phyloP scores from a whole-genome alignment of 2,113 vertebrate species.

The Sphyrna mokarran region DNA sequence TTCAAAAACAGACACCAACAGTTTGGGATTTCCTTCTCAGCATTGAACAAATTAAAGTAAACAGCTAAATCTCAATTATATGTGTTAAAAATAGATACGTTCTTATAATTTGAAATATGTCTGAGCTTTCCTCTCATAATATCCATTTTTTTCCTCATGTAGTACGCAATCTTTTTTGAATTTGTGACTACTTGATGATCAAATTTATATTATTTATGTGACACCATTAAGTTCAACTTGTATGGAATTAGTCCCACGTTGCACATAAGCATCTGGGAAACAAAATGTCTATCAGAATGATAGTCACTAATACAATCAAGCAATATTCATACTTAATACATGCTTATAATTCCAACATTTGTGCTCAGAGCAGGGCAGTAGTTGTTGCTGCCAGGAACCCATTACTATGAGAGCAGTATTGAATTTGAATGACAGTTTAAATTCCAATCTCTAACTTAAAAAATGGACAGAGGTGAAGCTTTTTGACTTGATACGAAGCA shows the following conservation, averaged over 20 bases:
- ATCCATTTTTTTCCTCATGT: neutral
- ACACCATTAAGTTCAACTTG: neutral
- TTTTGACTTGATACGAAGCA: neutral
- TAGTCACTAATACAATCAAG: neutral
- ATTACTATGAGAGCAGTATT: neutral
- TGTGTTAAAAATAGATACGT: neutral
- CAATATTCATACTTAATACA: neutral
- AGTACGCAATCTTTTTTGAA: neutral
- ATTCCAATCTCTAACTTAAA: neutral
- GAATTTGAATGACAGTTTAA: neutral
- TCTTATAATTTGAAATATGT: neutral
- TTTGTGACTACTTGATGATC: neutral
- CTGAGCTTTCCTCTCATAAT: neutral
- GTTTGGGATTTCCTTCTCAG: neutral
- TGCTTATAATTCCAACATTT: neutral
- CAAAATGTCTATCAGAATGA: neutral
- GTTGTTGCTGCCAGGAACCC: neutral
- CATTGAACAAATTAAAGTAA: neutral
- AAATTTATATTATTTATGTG: neutral
- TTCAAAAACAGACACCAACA: neutral
- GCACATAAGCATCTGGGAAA: neutral
- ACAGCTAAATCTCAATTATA: neutral
- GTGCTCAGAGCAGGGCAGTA: neutral
- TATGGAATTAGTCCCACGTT: neutral
- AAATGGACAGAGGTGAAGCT: neutral